phyloP scores from a whole-genome alignment of 2,797 vertebrate genomes.

The Euphonia xanthogaster region DNA sequence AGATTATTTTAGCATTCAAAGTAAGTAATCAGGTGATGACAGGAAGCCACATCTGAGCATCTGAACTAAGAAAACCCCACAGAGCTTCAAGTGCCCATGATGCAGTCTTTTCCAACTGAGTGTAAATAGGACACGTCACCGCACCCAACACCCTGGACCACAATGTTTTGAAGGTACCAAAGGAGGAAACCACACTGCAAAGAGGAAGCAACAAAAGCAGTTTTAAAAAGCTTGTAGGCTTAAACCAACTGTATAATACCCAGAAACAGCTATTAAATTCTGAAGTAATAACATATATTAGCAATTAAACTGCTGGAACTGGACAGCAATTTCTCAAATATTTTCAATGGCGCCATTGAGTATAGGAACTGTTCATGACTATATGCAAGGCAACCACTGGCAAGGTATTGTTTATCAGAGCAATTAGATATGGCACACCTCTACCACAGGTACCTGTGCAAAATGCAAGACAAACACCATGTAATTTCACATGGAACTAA shows the following conservation, averaged over 20 bases:
- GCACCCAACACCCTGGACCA: neutral
- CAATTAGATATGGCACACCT: neutral
- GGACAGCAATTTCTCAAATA: neutral
- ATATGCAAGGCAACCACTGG: neutral
- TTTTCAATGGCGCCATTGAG: constrained; percentile 4
- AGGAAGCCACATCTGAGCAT: constrained; percentile 33
- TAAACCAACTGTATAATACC: constrained; percentile 10
- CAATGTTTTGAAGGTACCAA: constrained; percentile 15
- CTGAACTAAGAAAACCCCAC: constrained; percentile 28
- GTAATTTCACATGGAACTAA: neutral
- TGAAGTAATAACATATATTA: constrained; percentile 28
- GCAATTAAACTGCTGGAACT: constrained; percentile 16
- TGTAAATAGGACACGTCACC: constrained; percentile 31
- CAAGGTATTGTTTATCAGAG: neutral
- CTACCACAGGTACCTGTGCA: neutral
- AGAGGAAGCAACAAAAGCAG: constrained; percentile 43
- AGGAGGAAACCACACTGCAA: constrained; percentile 46
- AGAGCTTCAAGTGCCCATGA: constrained; percentile 28
- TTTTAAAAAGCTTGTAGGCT: constrained; percentile 17
- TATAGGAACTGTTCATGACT: neutral
- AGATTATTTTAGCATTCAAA: neutral
- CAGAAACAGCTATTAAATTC: constrained; percentile 49
- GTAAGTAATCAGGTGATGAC: constrained; percentile 1
- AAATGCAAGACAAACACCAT: neutral
- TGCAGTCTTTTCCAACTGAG: constrained; percentile 23